Conservation (phyloP, 2,888 invertebrate species). For the Meandrusa payeni region DNA sequence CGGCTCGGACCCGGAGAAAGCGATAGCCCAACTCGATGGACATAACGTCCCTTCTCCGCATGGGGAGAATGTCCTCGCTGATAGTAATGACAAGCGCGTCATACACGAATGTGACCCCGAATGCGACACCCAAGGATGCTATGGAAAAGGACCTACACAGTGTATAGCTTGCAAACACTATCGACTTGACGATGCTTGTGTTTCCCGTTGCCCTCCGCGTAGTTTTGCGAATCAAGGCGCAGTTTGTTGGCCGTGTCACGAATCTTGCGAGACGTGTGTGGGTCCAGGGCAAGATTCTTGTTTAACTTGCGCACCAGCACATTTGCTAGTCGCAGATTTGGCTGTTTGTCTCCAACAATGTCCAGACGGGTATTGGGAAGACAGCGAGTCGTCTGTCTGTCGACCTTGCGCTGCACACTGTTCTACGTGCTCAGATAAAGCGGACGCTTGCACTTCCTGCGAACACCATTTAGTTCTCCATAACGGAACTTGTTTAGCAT, state of each 20-base stretch:
- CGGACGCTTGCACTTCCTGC: conserved; percentile 92
- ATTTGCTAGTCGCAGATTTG: conserved; percentile 90
- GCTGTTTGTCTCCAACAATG: conserved; percentile 93
- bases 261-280: conserved; percentile 93
- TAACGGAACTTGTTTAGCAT: conserved; percentile 90
- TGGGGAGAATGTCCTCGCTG: conserved; percentile 81
- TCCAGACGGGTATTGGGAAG: conserved; percentile 94
- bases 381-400: conserved; percentile 87
- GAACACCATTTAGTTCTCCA: conserved; percentile 93
- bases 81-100: conserved; percentile 82
- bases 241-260: conserved; percentile 92
- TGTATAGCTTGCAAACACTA: conserved; percentile 92
- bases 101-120: conserved; percentile 90
- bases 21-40: conserved; percentile 88
- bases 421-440: conserved; percentile 90
- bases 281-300: conserved; percentile 94
- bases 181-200: conserved; percentile 90
- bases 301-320: conserved; percentile 90
- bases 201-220: conserved; percentile 91
- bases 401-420: conserved; percentile 93
- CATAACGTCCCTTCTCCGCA: conserved; percentile 83
- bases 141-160: conserved; percentile 91
- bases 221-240: conserved; percentile 91
- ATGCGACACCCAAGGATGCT: conserved; percentile 92
- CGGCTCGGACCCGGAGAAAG: conserved; percentile 88